Percentiles rank a stretch among this genome's conserved stretches.
phyloP scores from a whole-genome alignment of 2,888 invertebrate genomes.

The Aleiodes testaceus region DNA sequence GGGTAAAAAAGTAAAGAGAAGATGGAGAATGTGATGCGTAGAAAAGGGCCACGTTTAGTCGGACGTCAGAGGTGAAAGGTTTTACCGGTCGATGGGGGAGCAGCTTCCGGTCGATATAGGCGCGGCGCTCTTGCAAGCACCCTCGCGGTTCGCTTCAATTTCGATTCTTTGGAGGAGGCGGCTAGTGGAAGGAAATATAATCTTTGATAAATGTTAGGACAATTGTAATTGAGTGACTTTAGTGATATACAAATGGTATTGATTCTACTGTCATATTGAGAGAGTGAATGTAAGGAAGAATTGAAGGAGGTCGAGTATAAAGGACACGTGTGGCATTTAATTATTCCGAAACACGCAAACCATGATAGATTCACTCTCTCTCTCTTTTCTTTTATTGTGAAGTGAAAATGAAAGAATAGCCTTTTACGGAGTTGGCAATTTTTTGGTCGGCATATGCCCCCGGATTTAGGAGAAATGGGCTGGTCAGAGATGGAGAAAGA shows the following conservation, averaged over 20 bases:
- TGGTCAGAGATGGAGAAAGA: constrained; percentile 38
- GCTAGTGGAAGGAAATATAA: background rate
- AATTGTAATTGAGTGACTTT: constrained; percentile 4
- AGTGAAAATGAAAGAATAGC: constrained; percentile 47
- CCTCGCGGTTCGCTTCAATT: background rate
- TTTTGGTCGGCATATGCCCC: constrained; percentile 57
- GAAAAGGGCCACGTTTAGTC: constrained; percentile 37
- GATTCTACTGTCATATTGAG: constrained; percentile 13
- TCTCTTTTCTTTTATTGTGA: background rate
- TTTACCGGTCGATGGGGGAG: constrained; percentile 66
- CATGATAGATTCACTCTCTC: background rate
- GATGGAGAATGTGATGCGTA: constrained; percentile 22
- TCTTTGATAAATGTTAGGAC: background rate
- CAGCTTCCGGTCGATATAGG: constrained; percentile 64
- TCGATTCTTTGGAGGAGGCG: background rate
- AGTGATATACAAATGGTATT: background rate
- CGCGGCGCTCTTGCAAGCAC: constrained; percentile 47
- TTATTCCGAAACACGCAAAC: background rate
- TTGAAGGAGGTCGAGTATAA: constrained; percentile 9
- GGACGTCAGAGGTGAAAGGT: constrained; percentile 46
- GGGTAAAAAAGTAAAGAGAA: background rate
- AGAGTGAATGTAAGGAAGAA: constrained; percentile 3
- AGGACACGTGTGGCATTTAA: constrained; percentile 22
- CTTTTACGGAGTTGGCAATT: constrained; percentile 56
- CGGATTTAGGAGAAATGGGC: constrained; percentile 46